Conservation (phyloP, 2,113 vertebrate species). For the Hirundichthys speculiger region DNA sequence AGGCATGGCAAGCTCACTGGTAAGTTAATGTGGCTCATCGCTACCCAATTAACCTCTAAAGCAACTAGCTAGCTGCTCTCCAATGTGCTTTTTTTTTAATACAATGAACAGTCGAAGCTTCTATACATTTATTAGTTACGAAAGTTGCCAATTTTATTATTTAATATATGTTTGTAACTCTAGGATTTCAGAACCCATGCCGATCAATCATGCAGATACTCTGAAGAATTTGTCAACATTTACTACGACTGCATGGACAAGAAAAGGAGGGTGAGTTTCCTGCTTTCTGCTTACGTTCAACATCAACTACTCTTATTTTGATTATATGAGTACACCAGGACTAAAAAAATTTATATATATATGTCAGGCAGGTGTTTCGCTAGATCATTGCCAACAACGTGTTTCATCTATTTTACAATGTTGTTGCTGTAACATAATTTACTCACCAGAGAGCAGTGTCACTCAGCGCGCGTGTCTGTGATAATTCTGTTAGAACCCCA, state of each 20-base stretch:
- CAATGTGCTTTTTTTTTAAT: neutral
- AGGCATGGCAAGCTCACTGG: constrained; percentile 59
- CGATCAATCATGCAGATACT: constrained; percentile 95
- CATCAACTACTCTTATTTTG: too few species aligned
- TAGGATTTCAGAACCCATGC: constrained; percentile 93
- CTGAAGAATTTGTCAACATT: constrained; percentile 96
- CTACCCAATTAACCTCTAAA: neutral
- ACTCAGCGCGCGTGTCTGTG: neutral
- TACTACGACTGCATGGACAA: constrained; percentile 99
- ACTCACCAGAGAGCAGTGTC: constrained; percentile 12
- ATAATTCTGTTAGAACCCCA: neutral
- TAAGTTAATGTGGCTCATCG: constrained; percentile 27
- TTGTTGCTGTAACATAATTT: constrained; percentile 2
- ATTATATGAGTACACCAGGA: too few species aligned
- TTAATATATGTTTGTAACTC: neutral
- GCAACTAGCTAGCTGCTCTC: neutral
- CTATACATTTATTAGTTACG: neutral
- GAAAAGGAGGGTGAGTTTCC: constrained; percentile 85
- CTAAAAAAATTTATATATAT: too few species aligned
- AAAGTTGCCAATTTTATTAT: neutral
- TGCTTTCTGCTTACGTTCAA: neutral
- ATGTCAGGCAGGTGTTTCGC: too few species aligned
- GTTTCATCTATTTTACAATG: too few species aligned
- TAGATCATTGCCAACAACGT: too few species aligned
- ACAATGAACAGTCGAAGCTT: fast-evolving